phyloP scores from a whole-genome alignment of 2,797 vertebrate species.

The Enteromius argenteus region DNA sequence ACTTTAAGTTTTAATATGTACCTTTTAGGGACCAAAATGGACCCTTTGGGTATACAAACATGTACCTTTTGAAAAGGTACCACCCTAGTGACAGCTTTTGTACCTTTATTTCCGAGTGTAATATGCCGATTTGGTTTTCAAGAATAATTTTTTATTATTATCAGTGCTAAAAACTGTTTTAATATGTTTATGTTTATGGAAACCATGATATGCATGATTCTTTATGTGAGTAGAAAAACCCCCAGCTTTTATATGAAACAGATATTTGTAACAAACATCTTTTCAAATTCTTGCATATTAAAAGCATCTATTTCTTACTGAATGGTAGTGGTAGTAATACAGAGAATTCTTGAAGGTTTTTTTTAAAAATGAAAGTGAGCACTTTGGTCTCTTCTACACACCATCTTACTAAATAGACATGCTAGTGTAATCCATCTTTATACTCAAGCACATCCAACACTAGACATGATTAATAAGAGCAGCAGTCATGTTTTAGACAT shows the following conservation, averaged over 20 bases:
- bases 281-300: neutral
- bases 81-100: too few species aligned
- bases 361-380: neutral
- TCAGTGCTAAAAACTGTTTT: neutral
- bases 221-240: neutral
- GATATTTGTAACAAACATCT: neutral
- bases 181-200: neutral
- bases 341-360: neutral
- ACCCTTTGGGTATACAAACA: too few species aligned
- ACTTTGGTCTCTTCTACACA: neutral
- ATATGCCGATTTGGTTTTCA: neutral
- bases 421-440: neutral
- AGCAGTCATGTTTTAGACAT: neutral
- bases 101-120: neutral
- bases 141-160: neutral
- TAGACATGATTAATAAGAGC: neutral
- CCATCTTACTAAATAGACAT: neutral
- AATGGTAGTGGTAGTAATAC: neutral
- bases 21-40: too few species aligned
- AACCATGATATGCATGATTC: neutral
- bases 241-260: neutral
- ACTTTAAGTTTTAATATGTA: too few species aligned
- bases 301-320: neutral
- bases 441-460: neutral
- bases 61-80: too few species aligned